These are phyloP conservation scores for Pachypanchax playfairii DNA, from an alignment of 2,113 vertebrate genomes.

Conservation along the genomic window DNA sequence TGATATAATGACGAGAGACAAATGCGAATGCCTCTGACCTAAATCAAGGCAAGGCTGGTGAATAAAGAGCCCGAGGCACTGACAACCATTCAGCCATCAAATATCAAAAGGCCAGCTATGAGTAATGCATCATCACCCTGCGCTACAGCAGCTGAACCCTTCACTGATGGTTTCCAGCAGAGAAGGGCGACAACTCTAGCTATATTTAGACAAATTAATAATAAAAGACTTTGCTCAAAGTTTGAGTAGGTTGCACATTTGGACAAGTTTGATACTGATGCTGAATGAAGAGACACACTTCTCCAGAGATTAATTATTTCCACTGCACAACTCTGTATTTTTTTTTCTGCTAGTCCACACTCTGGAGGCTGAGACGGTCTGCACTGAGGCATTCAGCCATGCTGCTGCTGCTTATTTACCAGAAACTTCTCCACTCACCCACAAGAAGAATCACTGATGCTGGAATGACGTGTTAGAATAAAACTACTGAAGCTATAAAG, in stretches of 20 bases:
- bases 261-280: not conserved
- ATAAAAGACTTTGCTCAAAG: constrained; percentile 18
- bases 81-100: constrained; percentile 62
- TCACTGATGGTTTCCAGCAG: not conserved
- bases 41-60: constrained; percentile 45
- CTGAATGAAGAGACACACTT: not conserved
- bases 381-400: constrained; percentile 4
- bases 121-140: constrained; percentile 38
- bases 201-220: constrained; percentile 8
- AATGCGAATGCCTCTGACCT: constrained; percentile 51
- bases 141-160: constrained; percentile 6
- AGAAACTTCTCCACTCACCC: not conserved
- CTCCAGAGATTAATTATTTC: constrained; percentile 65
- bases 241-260: constrained; percentile 20
- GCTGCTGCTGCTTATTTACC: not conserved
- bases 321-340: constrained; percentile 25
- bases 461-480: not conserved
- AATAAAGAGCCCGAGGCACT: constrained; percentile 49
- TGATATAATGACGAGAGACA: constrained; percentile 4
- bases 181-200: not conserved
- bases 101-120: constrained; percentile 56
- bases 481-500: not conserved
- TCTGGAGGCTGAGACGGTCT: constrained; percentile 30
- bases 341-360: constrained; percentile 19
- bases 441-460: not conserved